Evolutionary conservation across 2,888 invertebrate species (phyloP).

Genomic region (Ommatoiulus sabulosus): DNA sequence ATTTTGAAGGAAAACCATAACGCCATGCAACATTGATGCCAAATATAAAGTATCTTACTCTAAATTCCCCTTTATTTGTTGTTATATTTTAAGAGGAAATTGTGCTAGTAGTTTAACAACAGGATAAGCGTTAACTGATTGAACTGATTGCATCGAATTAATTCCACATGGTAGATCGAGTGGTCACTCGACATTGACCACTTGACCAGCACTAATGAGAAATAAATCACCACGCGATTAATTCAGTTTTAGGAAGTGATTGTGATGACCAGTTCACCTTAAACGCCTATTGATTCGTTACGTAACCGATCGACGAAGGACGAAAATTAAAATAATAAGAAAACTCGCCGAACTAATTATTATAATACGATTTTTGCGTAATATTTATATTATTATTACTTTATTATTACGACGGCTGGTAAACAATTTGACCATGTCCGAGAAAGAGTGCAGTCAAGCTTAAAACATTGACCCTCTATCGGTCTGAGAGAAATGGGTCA

Average conservation of each 20-base stretch:
- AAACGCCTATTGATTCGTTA: background rate
- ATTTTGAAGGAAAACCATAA: background rate
- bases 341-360: background rate
- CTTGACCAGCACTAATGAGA: background rate
- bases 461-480: background rate
- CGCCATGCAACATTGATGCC: background rate
- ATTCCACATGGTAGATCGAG: background rate
- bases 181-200: background rate
- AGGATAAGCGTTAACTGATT: background rate
- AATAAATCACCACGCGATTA: background rate
- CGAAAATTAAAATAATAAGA: background rate
- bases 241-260: slow-evolving; percentile 21
- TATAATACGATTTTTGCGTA: slow-evolving; percentile 26
- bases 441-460: background rate
- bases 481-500: background rate
- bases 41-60: background rate
- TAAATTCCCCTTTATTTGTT: background rate
- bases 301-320: background rate
- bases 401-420: background rate
- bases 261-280: slow-evolving; percentile 24
- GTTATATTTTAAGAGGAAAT: background rate
- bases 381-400: slow-evolving; percentile 26
- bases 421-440: slow-evolving; percentile 34
- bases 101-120: slow-evolving; percentile 7
- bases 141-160: slow-evolving; percentile 15